phyloP scores from a whole-genome alignment of 2,113 vertebrate genomes.

The Cyrtonyx montezumae region DNA sequence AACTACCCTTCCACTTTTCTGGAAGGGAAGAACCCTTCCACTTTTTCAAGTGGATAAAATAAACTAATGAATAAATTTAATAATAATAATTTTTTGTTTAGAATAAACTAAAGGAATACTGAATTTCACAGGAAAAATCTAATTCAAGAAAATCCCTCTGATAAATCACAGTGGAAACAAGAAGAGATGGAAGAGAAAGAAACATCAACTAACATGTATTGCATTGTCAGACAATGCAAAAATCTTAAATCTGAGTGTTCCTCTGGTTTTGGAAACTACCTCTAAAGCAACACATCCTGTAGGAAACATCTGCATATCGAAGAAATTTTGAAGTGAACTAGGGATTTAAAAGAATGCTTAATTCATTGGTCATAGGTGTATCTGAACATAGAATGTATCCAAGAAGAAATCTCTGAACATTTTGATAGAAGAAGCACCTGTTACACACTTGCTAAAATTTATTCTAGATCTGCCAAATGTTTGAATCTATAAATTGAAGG shows the following conservation, averaged over 20 bases:
- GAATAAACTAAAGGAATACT: background rate
- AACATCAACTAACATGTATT: background rate
- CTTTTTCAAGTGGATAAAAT: background rate
- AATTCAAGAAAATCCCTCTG: background rate
- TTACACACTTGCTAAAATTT: background rate
- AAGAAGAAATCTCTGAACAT: background rate
- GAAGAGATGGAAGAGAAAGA: background rate
- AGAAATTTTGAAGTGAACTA: background rate
- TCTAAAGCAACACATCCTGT: background rate
- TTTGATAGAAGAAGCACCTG: background rate
- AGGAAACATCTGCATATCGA: background rate
- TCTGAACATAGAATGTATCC: background rate
- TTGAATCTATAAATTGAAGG: background rate
- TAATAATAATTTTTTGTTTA: no score
- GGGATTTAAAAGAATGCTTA: background rate
- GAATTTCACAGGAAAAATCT: background rate
- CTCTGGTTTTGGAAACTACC: background rate
- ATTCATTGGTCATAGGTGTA: background rate
- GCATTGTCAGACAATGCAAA: background rate
- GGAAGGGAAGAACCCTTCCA: background rate
- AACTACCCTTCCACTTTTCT: background rate
- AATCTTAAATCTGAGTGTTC: background rate
- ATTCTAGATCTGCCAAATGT: background rate
- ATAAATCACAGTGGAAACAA: background rate
- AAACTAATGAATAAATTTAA: background rate